Percentiles rank a stretch among this genome's conserved stretches.
Conservation (phyloP, 2,888 invertebrate species). For the Chelonus formosanus region DNA sequence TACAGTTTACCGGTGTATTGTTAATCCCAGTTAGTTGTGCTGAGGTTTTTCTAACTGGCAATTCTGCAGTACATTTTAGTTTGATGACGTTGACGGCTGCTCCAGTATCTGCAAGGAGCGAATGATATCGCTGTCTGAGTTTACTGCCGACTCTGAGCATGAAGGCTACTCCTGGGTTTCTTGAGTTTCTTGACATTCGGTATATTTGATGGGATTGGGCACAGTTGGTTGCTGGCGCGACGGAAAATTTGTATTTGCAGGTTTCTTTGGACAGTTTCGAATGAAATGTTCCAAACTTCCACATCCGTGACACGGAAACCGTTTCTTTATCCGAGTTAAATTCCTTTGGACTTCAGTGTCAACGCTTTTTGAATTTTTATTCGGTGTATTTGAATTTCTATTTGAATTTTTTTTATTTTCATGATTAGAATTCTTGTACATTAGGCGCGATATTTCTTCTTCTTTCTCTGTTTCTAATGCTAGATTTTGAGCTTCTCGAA, state of each 20-base stretch:
- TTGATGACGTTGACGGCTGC: slow-evolving; percentile 30
- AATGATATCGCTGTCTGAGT: slow-evolving; percentile 11
- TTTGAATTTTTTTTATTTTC: neutral
- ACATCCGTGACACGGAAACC: slow-evolving; percentile 26
- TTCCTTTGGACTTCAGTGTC: neutral
- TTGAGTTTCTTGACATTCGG: slow-evolving; percentile 20
- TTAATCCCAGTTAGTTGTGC: slow-evolving; percentile 26
- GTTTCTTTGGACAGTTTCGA: slow-evolving; percentile 14
- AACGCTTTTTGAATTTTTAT: neutral
- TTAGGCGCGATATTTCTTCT: slow-evolving; percentile 8
- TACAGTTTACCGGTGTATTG: slow-evolving; percentile 13
- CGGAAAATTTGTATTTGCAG: slow-evolving; percentile 11
- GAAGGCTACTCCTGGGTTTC: slow-evolving; percentile 24
- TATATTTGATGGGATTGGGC: slow-evolving; percentile 18
- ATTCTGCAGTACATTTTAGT: slow-evolving; percentile 4
- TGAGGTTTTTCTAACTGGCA: slow-evolving; percentile 11
- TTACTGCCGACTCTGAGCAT: slow-evolving; percentile 6
- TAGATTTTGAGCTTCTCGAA: slow-evolving; percentile 23
- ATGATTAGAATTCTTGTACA: neutral
- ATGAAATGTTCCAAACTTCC: slow-evolving; percentile 20
- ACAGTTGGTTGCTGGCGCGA: slow-evolving; percentile 9
- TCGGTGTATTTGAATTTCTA: slow-evolving; percentile 4
- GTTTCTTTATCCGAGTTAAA: neutral
- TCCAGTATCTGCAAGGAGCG: slow-evolving; percentile 30
- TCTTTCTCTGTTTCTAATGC: slow-evolving; percentile 27